These are phyloP conservation scores for Umimayanthus chanpuru DNA, from an alignment of 92 coral and sea anemone genomes.

Conservation along the genomic window DNA sequence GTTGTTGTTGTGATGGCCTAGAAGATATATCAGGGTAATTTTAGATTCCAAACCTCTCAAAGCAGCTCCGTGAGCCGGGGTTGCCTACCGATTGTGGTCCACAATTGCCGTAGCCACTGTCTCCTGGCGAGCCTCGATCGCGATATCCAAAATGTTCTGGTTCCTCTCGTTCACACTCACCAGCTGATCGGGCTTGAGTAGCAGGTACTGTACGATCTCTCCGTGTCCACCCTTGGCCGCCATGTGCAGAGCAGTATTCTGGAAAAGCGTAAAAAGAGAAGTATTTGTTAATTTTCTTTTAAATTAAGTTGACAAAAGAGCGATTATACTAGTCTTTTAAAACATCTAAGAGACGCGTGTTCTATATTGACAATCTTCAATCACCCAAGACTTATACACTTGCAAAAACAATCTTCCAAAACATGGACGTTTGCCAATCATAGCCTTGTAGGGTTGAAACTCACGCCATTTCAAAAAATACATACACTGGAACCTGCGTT, in stretches of 20 bases:
- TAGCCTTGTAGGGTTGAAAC: too few species aligned
- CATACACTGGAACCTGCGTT: too few species aligned
- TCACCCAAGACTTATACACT: too few species aligned
- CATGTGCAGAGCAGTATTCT: slow-evolving; percentile 91
- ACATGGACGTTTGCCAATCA: too few species aligned
- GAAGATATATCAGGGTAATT: neutral
- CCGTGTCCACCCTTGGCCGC: slow-evolving; percentile 90
- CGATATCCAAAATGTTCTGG: slow-evolving; percentile 85
- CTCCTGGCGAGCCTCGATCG: slow-evolving; percentile 85
- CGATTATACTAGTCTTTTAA: neutral
- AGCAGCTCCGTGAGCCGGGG: neutral
- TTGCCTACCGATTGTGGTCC: slow-evolving; percentile 71
- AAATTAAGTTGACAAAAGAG: too few species aligned
- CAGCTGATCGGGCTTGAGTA: slow-evolving; percentile 81
- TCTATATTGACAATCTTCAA: too few species aligned
- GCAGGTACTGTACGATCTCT: slow-evolving; percentile 69
- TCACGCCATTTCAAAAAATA: too few species aligned
- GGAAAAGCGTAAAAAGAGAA: neutral
- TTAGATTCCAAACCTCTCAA: neutral
- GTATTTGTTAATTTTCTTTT: too few species aligned
- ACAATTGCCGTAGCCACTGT: slow-evolving; percentile 89
- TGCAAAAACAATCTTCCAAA: too few species aligned
- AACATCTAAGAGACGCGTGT: too few species aligned
- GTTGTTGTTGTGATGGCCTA: neutral
- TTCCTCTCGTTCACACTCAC: slow-evolving; percentile 89